Evolutionary conservation across 2,113 vertebrate genomes (phyloP).

Genomic region (rat (Rattus norvegicus)): DNA sequence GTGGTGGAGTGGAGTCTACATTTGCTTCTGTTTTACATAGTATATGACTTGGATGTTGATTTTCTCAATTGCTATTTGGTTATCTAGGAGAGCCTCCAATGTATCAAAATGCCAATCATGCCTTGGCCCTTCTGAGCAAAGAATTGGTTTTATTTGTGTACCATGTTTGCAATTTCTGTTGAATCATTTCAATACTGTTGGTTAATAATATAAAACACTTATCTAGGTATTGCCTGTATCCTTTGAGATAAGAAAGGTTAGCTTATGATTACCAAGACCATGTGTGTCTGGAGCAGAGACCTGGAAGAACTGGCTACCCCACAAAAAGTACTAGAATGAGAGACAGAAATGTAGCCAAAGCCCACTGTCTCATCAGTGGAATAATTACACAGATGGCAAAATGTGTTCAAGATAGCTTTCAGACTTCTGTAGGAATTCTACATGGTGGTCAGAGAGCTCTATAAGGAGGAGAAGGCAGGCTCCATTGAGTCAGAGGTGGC

Average conservation of each 20-base stretch:
- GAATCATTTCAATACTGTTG: conserved; percentile 42
- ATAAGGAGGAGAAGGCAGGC: not conserved
- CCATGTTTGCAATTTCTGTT: conserved; percentile 43
- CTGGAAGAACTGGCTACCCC: not conserved
- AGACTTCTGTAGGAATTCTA: not conserved
- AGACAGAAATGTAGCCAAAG: not conserved
- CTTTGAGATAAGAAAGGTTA: not conserved
- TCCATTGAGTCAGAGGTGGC: not conserved
- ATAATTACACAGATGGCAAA: not conserved
- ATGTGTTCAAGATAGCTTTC: not conserved
- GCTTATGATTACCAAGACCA: not conserved
- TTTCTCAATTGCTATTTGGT: conserved; percentile 28
- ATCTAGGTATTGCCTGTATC: not conserved
- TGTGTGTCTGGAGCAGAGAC: not conserved
- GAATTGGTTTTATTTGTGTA: conserved; percentile 56
- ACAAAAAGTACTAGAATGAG: not conserved
- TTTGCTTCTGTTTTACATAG: not conserved
- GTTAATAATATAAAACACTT: not conserved
- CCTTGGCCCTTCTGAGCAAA: not conserved
- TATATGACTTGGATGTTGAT: not conserved
- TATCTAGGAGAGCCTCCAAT: not conserved
- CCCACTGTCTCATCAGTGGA: too few relatives aligned
- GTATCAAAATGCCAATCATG: conserved; percentile 59
- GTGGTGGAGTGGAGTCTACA: not conserved
- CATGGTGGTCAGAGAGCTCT: not conserved